Conservation (phyloP, 2,888 invertebrate genomes). For the Yponomeuta sedellus region DNA sequence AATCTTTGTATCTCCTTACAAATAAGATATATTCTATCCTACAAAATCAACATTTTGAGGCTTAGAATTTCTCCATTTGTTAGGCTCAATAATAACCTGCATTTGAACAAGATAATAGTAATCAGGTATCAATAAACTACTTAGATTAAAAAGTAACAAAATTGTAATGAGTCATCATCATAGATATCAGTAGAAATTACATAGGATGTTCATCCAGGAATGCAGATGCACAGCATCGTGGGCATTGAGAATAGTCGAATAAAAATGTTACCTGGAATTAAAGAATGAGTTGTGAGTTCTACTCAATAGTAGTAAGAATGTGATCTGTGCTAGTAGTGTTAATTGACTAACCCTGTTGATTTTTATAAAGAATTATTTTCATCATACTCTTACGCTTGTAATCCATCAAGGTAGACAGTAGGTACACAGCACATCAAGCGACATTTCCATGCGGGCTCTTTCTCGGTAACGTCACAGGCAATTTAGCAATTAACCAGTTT, state of each 20-base stretch:
- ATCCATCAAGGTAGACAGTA: too few relatives aligned
- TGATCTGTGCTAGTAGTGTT: too few relatives aligned
- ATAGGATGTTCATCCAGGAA: conserved; percentile 56
- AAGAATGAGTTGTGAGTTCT: conserved; percentile 14
- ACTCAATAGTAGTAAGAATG: not conserved
- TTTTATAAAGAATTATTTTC: too few relatives aligned
- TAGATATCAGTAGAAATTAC: not conserved
- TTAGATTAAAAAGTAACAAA: not conserved
- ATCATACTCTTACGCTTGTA: too few relatives aligned
- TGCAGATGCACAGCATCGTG: conserved; percentile 58
- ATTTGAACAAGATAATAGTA: not conserved
- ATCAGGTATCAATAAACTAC: not conserved
- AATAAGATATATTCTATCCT: not conserved
- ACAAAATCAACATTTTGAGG: conserved; percentile 5
- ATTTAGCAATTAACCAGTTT: too few relatives aligned
- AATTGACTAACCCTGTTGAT: too few relatives aligned
- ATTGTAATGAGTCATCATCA: not conserved
- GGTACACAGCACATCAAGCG: too few relatives aligned
- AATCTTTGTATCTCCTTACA: not conserved
- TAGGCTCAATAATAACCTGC: not conserved
- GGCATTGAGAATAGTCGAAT: conserved; percentile 67
- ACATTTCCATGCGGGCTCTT: too few relatives aligned
- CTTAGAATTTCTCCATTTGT: not conserved
- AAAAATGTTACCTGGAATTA: conserved; percentile 65
- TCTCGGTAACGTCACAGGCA: too few relatives aligned